Conservation (phyloP, 2,888 invertebrate genomes). For the Didymodactylos carnosus region DNA sequence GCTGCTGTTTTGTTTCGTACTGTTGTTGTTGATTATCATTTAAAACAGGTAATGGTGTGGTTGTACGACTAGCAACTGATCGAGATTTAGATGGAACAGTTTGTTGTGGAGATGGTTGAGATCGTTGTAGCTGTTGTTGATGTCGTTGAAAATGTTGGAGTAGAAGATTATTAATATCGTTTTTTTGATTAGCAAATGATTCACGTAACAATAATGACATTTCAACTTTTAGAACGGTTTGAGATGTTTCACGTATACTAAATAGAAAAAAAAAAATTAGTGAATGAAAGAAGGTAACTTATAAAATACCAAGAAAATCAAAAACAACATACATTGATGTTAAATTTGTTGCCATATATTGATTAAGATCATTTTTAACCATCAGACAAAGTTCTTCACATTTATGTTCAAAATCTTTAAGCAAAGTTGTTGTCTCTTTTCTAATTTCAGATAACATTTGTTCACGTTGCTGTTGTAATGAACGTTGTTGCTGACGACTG, state of each 20-base stretch:
- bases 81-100: too few relatives aligned
- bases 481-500: not conserved
- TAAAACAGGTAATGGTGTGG: not conserved
- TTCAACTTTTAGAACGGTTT: not conserved
- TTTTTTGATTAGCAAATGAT: not conserved
- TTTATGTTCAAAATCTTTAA: not conserved
- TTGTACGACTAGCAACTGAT: not conserved
- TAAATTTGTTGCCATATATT: constrained; percentile 9
- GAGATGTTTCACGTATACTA: not conserved
- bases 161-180: not conserved
- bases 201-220: not conserved
- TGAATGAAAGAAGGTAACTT: too few relatives aligned
- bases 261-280: not conserved
- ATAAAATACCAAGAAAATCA: too few relatives aligned
- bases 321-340: not conserved
- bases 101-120: not conserved
- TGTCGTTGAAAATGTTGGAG: too few relatives aligned
- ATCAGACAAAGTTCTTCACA: not conserved
- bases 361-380: not conserved
- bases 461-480: not conserved
- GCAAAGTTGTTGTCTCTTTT: not conserved
- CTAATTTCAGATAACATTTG: not conserved
- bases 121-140: too few relatives aligned
- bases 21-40: too few relatives aligned
- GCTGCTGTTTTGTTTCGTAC: constrained; percentile 24